Percentiles rank a stretch among this genome's conserved stretches.
Evolutionary conservation across 2,888 invertebrate genomes (phyloP).

Genomic region (Timandra comae): DNA sequence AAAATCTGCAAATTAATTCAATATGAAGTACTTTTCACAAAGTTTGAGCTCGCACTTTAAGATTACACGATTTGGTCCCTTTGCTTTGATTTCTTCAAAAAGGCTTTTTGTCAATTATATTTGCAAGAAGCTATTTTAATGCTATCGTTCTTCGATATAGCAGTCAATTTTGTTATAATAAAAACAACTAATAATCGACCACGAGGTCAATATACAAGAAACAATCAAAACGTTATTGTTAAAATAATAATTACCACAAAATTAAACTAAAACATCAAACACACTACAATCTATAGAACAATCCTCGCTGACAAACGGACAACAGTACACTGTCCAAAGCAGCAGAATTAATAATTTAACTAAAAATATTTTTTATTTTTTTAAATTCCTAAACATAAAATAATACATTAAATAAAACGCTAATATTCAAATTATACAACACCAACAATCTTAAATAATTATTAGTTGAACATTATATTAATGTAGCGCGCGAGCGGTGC

Average conservation of each 20-base stretch:
- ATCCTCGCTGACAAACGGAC: not conserved
- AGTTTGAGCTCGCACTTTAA: no score
- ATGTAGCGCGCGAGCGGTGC: slow-evolving; percentile 11
- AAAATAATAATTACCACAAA: not conserved
- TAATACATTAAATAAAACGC: slow-evolving; percentile 34
- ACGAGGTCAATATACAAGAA: no score
- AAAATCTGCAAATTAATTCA: no score
- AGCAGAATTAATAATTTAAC: slow-evolving; percentile 28
- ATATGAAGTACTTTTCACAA: no score
- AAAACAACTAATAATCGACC: no score
- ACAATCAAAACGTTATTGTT: not conserved
- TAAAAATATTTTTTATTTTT: slow-evolving; percentile 32
- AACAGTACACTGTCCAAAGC: not conserved
- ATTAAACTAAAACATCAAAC: not conserved
- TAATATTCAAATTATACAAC: slow-evolving; percentile 51
- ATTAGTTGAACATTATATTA: slow-evolving; percentile 16
- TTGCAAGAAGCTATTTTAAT: no score
- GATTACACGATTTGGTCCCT: no score
- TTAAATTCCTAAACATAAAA: slow-evolving; percentile 37
- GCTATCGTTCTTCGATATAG: no score
- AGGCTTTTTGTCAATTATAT: no score
- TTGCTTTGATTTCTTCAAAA: no score
- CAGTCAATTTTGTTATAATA: no score
- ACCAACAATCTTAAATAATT: slow-evolving; percentile 36
- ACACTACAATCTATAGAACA: not conserved